These are phyloP conservation scores for Elephantulus edwardii DNA, from an alignment of 2,113 vertebrate genomes.

Conservation along the genomic window DNA sequence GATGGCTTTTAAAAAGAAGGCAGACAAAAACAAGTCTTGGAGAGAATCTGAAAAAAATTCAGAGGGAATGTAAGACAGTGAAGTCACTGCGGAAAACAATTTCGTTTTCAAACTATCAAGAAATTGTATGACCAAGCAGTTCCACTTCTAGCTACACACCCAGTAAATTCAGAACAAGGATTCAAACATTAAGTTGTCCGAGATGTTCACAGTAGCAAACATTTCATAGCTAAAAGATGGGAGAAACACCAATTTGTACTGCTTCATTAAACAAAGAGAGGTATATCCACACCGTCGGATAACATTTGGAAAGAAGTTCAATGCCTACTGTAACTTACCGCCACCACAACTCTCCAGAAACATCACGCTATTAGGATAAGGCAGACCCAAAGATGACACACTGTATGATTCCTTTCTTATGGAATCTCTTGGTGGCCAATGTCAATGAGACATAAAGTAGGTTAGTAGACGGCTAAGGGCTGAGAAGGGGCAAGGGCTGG, in stretches of 20 bases:
- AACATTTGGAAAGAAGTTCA: background rate
- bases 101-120: background rate
- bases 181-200: background rate
- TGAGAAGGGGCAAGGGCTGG: rapidly evolving
- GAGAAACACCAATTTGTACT: background rate
- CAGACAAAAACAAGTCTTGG: background rate
- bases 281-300: too few species aligned
- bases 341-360: too few species aligned
- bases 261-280: too few species aligned
- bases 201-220: background rate
- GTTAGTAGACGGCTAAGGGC: too few species aligned
- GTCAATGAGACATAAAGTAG: background rate
- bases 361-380: background rate
- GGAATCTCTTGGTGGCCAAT: background rate
- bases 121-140: rapidly evolving
- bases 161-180: background rate
- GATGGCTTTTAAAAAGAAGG: too few species aligned
- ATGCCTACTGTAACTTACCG: rapidly evolving
- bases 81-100: background rate
- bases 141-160: background rate
- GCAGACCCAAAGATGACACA: background rate
- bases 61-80: rapidly evolving
- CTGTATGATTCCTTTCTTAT: too few species aligned
- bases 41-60: background rate
- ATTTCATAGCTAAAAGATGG: background rate